Percentiles rank a stretch among this genome's conserved stretches.
These are phyloP conservation scores for Origma solitaria DNA, from an alignment of 2,113 vertebrate species.

Conservation along the genomic window DNA sequence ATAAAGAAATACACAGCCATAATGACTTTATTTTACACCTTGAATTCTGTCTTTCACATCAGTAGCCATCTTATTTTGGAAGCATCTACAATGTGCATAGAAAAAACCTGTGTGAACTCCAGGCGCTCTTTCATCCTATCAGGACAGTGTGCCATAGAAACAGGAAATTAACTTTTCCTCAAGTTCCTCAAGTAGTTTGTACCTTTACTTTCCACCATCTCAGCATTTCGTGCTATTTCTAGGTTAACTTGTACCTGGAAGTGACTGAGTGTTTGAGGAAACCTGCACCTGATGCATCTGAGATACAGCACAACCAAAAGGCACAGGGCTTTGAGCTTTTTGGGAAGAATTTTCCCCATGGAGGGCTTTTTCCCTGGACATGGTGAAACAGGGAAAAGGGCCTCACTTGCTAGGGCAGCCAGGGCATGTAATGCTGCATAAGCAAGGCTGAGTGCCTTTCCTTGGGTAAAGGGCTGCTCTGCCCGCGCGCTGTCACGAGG, in stretches of 20 bases:
- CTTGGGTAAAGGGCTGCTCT: not conserved
- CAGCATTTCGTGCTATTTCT: not conserved
- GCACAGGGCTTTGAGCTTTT: not conserved
- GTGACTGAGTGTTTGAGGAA: not conserved
- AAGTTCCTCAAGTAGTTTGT: not conserved
- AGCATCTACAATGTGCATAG: not conserved
- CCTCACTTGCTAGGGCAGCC: not conserved
- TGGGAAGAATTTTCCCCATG: not conserved
- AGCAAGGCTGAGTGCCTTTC: constrained; percentile 31
- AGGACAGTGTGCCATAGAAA: not conserved
- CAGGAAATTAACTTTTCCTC: not conserved
- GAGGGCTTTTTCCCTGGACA: not conserved
- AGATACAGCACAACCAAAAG: accelerated
- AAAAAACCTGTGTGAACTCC: not conserved
- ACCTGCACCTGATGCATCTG: not conserved
- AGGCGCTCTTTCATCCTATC: not conserved
- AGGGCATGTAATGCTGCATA: constrained; percentile 3
- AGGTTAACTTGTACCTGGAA: not conserved
- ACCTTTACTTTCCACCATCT: not conserved
- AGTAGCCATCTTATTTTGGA: not conserved
- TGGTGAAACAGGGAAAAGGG: not conserved
- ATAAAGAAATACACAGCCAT: not conserved
- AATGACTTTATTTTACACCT: not conserved
- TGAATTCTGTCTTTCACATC: not conserved
- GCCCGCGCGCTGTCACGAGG: constrained; percentile 15